Conservation (phyloP, 2,888 invertebrate species). For the Corythucha ciliata region DNA sequence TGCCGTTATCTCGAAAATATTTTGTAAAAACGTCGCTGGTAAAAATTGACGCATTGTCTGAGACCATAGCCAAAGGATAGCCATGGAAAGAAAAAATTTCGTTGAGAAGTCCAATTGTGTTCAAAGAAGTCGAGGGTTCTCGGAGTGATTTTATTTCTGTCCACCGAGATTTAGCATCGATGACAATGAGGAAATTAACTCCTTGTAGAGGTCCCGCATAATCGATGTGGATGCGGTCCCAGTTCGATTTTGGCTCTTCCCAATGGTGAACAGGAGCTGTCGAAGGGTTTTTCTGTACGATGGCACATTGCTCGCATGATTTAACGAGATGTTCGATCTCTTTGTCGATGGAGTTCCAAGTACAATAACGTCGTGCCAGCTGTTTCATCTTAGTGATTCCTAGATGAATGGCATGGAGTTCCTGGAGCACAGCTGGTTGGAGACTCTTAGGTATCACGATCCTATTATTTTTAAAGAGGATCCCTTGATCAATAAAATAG, state of each 20-base stretch:
- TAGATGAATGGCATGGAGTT: constrained; percentile 35
- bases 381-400: constrained; percentile 37
- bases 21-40: neutral
- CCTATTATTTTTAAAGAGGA: constrained; percentile 20
- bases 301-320: constrained; percentile 33
- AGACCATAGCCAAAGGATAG: neutral
- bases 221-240: constrained; percentile 37
- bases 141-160: constrained; percentile 4
- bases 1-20: neutral
- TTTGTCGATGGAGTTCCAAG: constrained; percentile 35
- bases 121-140: neutral
- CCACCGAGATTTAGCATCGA: constrained; percentile 34
- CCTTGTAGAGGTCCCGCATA: constrained; percentile 34
- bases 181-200: constrained; percentile 30
- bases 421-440: constrained; percentile 30
- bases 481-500: constrained; percentile 14
- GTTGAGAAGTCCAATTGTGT: neutral
- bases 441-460: constrained; percentile 32
- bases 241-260: constrained; percentile 33
- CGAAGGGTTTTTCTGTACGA: constrained; percentile 31
- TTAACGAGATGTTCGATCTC: constrained; percentile 34
- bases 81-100: neutral
- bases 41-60: constrained; percentile 1
- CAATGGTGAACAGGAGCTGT: constrained; percentile 35
- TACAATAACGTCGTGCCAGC: constrained; percentile 35